These are phyloP conservation scores for Tenthredo distinguenda DNA, from an alignment of 2,888 invertebrate genomes.

Conservation along the genomic window DNA sequence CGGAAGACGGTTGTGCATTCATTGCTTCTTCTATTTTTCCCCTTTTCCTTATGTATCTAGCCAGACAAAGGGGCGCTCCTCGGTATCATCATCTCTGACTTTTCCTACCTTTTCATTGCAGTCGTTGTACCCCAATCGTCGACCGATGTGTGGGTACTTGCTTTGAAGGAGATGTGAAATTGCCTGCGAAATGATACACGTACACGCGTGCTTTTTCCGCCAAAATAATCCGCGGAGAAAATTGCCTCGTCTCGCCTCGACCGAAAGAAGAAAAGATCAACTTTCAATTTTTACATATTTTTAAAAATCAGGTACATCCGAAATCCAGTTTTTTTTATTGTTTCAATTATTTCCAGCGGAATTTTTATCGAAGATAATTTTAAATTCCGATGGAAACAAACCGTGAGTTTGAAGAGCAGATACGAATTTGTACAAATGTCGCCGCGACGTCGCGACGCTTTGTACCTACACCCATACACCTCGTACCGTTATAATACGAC, in stretches of 20 bases:
- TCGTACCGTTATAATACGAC: not conserved
- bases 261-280: not conserved
- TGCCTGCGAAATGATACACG: too few relatives aligned
- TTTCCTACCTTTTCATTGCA: not conserved
- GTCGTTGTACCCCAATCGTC: not conserved
- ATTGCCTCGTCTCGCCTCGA: not conserved
- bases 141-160: too few relatives aligned
- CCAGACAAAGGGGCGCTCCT: not conserved
- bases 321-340: too few relatives aligned
- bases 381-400: slow-evolving; percentile 25
- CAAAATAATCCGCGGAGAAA: too few relatives aligned
- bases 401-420: not conserved
- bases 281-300: too few relatives aligned
- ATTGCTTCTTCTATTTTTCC: not conserved
- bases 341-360: too few relatives aligned
- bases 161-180: too few relatives aligned
- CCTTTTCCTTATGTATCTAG: not conserved
- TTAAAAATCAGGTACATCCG: too few relatives aligned
- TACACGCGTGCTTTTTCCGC: too few relatives aligned
- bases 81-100: not conserved
- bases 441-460: not conserved
- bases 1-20: not conserved
- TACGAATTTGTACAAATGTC: not conserved
- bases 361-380: too few relatives aligned
- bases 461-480: not conserved